phyloP scores from a whole-genome alignment of 2,113 vertebrate genomes.

The Pteropus alecto region DNA sequence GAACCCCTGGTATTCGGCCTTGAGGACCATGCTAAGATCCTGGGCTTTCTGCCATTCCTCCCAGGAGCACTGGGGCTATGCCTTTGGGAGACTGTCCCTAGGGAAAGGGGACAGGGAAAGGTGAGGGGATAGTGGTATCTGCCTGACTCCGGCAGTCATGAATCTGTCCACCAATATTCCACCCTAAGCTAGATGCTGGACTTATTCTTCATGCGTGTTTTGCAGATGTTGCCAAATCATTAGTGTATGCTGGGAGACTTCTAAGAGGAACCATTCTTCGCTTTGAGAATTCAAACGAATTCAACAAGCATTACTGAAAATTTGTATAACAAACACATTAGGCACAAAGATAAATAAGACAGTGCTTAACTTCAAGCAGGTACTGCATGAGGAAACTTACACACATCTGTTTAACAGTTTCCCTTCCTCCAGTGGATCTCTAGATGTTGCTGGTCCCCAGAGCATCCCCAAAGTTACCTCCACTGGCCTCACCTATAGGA shows the following conservation, averaged over 20 bases:
- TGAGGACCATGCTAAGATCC: not conserved
- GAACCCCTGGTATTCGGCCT: not conserved
- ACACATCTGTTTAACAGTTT: not conserved
- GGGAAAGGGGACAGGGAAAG: too few relatives aligned
- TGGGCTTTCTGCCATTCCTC: constrained; percentile 1
- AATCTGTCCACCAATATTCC: not conserved
- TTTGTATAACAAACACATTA: not conserved
- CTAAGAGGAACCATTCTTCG: not conserved
- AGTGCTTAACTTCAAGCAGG: not conserved
- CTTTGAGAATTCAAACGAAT: not conserved
- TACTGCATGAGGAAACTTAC: not conserved
- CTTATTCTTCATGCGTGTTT: not conserved
- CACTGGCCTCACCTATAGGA: not conserved
- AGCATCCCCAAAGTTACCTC: not conserved
- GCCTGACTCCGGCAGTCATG: not conserved
- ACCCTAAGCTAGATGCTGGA: not conserved
- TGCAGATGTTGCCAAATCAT: not conserved
- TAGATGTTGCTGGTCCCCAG: not conserved
- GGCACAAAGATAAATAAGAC: not conserved
- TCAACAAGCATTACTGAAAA: not conserved
- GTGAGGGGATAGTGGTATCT: not conserved
- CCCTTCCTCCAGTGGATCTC: not conserved
- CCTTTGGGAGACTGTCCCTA: not conserved
- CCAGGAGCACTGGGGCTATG: not conserved
- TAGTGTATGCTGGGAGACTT: not conserved